Conservation (phyloP, 2,113 vertebrate genomes). For the Oriolus oriolus region DNA sequence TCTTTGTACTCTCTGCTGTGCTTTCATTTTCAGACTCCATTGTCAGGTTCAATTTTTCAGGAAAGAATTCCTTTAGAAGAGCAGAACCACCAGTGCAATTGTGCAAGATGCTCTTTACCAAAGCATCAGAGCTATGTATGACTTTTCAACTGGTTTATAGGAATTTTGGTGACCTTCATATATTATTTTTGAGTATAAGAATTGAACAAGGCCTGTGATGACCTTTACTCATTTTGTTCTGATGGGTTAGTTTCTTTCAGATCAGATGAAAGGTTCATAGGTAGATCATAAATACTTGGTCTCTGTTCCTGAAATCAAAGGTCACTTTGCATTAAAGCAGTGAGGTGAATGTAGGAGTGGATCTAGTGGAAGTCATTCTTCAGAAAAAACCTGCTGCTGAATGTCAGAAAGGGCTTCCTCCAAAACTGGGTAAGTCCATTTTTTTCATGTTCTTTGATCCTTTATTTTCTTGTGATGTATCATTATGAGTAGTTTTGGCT, state of each 20-base stretch:
- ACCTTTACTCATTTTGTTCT: not conserved
- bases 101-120: not conserved
- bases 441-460: not conserved
- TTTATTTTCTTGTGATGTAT: not conserved
- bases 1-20: not conserved
- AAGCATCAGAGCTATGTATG: not conserved
- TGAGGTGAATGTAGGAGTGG: not conserved
- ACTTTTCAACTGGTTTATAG: not conserved
- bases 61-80: not conserved
- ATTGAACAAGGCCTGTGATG: not conserved
- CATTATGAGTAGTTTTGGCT: not conserved
- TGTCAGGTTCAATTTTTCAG: not conserved
- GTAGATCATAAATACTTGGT: slow-evolving; percentile 57
- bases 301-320: slow-evolving; percentile 60
- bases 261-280: slow-evolving; percentile 28
- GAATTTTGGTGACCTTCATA: not conserved
- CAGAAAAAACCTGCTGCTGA: not conserved
- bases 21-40: not conserved
- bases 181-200: not conserved
- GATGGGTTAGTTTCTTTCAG: not conserved
- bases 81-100: not conserved
- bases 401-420: not conserved
- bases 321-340: not conserved
- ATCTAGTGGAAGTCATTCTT: not conserved
- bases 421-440: not conserved